Percentiles rank a stretch among this genome's conserved stretches.
Conservation (phyloP, 1,140 invertebrate genomes). For the Drosophila lacertosa region DNA sequence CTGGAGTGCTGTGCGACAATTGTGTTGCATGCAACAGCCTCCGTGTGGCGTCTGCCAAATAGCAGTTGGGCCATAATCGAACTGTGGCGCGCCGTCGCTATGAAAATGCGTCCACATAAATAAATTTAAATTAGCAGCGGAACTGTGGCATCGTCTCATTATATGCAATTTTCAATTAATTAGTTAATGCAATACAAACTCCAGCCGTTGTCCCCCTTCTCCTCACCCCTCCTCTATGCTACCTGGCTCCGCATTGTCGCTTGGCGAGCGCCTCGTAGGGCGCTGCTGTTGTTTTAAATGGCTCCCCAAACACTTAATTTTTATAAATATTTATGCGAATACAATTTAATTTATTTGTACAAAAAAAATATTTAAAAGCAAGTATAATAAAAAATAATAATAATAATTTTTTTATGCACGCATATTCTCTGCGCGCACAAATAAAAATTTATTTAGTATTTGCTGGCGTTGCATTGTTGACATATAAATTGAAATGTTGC, state of each 20-base stretch:
- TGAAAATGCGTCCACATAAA: conserved; percentile 55
- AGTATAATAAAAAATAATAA: conserved; percentile 9
- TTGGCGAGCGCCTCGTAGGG: background rate
- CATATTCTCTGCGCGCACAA: conserved; percentile 47
- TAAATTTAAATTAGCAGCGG: conserved; percentile 77
- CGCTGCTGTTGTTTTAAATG: conserved; percentile 52
- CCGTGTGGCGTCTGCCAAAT: background rate
- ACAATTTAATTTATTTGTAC: conserved; percentile 78
- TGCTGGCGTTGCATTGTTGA: conserved; percentile 71
- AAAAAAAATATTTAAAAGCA: conserved; percentile 23
- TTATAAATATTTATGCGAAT: conserved; percentile 81
- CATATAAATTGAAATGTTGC: conserved; percentile 77
- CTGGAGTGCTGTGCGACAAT: background rate
- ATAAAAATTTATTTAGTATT: conserved; percentile 65
- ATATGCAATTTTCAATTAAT: conserved; percentile 77
- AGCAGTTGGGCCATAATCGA: conserved; percentile 4
- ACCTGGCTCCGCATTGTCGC: conserved; percentile 13
- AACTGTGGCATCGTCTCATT: conserved; percentile 70
- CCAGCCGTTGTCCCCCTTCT: background rate
- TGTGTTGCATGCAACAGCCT: background rate
- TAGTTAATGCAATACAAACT: conserved; percentile 74
- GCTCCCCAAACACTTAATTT: conserved; percentile 80
- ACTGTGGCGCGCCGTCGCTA: conserved; percentile 23
- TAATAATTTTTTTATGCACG: conserved; percentile 49
- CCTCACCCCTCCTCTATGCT: background rate